These are phyloP conservation scores for Chrysina gloriosa DNA, from an alignment of 2,888 invertebrate genomes.

Conservation along the genomic window DNA sequence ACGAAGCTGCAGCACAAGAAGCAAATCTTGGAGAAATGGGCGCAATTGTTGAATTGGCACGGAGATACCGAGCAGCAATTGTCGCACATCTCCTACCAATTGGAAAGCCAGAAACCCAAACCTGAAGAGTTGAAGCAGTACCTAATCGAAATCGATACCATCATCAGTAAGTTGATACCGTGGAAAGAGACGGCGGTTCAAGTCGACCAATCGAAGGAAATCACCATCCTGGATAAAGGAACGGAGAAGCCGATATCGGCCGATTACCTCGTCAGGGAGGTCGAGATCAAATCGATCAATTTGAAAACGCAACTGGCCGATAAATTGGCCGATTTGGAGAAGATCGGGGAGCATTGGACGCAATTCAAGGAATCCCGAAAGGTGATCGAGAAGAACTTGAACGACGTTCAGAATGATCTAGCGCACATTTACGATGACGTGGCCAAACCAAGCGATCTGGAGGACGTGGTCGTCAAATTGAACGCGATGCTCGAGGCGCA, in stretches of 20 bases:
- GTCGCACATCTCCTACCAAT: constrained; percentile 82
- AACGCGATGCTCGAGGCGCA: constrained; percentile 67
- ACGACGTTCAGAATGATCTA: constrained; percentile 70
- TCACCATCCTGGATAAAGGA: constrained; percentile 77
- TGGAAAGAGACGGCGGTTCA: constrained; percentile 78
- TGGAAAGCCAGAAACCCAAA: constrained; percentile 79
- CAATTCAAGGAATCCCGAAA: constrained; percentile 82
- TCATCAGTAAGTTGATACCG: constrained; percentile 74
- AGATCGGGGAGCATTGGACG: constrained; percentile 80
- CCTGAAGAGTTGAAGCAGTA: constrained; percentile 78
- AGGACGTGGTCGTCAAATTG: constrained; percentile 67
- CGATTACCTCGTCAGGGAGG: constrained; percentile 76
- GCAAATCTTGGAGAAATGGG: constrained; percentile 82
- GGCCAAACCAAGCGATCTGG: constrained; percentile 66
- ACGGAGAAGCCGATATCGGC: constrained; percentile 80
- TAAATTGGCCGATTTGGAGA: constrained; percentile 76
- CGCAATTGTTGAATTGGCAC: constrained; percentile 84
- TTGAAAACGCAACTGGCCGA: constrained; percentile 75
- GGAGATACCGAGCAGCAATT: constrained; percentile 83
- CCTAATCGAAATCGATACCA: constrained; percentile 75
- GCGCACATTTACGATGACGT: constrained; percentile 69
- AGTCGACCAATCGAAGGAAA: constrained; percentile 75
- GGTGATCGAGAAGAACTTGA: constrained; percentile 74
- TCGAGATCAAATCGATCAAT: constrained; percentile 77
- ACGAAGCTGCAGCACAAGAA: constrained; percentile 81